Conservation (phyloP, 2,888 invertebrate genomes). For the Folsomia candida region DNA sequence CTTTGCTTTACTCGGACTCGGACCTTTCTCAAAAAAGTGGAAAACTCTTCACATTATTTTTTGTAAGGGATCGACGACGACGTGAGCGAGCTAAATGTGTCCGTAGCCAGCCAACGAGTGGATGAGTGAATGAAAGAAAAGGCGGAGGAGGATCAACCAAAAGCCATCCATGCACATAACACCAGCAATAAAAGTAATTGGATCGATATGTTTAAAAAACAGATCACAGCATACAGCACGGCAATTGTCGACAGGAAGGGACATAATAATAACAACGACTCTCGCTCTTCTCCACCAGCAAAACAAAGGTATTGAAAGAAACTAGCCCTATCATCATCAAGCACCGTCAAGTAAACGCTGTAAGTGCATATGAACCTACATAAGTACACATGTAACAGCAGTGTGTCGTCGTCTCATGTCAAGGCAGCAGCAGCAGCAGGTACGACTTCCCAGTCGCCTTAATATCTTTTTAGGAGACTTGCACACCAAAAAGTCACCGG, state of each 20-base stretch:
- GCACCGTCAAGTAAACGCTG: too few species aligned
- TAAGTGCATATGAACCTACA: too few species aligned
- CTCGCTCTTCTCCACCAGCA: neutral
- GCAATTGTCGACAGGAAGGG: neutral
- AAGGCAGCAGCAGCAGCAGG: too few species aligned
- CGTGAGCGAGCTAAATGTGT: conserved; percentile 4
- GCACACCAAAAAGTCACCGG: too few species aligned
- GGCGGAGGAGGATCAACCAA: neutral
- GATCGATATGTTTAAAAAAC: neutral
- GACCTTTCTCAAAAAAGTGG: neutral
- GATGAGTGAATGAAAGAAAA: neutral
- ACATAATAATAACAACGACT: conserved; percentile 6
- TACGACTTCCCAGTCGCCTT: too few species aligned
- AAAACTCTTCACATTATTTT: conserved; percentile 5
- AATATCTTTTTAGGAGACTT: too few species aligned
- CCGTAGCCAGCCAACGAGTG: neutral
- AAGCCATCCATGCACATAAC: neutral
- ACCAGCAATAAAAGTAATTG: conserved; percentile 3
- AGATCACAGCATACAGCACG: neutral
- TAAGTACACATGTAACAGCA: too few species aligned
- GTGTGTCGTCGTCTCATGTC: too few species aligned
- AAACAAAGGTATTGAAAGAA: too few species aligned
- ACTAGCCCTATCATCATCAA: neutral
- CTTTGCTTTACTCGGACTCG: too few species aligned
- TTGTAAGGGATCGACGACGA: neutral